A percentile compares a stretch with the other conserved stretches of the same genome.
phyloP scores from a whole-genome alignment of 2,113 vertebrate species.

The Aegotheles bennettii region DNA sequence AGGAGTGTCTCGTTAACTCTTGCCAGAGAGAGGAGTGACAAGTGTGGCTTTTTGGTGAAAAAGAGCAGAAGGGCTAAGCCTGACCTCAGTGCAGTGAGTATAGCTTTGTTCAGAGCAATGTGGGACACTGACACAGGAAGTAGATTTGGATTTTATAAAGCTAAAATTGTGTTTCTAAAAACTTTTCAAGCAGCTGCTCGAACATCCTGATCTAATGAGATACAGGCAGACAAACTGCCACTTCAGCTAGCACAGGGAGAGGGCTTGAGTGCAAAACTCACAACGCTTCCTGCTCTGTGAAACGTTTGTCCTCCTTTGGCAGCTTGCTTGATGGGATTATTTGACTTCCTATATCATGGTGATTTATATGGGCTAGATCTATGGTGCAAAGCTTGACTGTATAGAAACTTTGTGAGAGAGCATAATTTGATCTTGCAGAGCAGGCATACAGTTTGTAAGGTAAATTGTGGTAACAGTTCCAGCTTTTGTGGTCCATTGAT shows the following conservation, averaged over 20 bases:
- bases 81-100: background rate
- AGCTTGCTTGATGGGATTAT: background rate
- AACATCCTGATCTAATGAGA: constrained; percentile 21
- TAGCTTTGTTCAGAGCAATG: background rate
- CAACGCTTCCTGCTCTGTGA: background rate
- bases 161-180: background rate
- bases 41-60: background rate
- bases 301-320: background rate
- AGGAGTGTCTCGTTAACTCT: constrained; percentile 53
- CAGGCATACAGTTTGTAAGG: background rate
- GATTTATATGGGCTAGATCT: background rate
- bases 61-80: constrained; percentile 3
- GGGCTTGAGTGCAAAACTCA: background rate
- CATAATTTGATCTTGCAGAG: background rate
- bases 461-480: background rate
- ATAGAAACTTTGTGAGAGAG: background rate
- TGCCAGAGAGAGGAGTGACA: constrained; percentile 14
- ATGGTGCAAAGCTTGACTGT: background rate
- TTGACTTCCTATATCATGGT: background rate
- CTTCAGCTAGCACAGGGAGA: background rate
- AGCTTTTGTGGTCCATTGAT: background rate
- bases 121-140: background rate
- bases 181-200: constrained; percentile 13
- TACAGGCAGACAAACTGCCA: background rate
- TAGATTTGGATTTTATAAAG: constrained; percentile 8